A percentile compares a stretch with the other conserved stretches of the same genome.
Conservation (phyloP, 2,797 vertebrate species). For the Mycteria americana region DNA sequence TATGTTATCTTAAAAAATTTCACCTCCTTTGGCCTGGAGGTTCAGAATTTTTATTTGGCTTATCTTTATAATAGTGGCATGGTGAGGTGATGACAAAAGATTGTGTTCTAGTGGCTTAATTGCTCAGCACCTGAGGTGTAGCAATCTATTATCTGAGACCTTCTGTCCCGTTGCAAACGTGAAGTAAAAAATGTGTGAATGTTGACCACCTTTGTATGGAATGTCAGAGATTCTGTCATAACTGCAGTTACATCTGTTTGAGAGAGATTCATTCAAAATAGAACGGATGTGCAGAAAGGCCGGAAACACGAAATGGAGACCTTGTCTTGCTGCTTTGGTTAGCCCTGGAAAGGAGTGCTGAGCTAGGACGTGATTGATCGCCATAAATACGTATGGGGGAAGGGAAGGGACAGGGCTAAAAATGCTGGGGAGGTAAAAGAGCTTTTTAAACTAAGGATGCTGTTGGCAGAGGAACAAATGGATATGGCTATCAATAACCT, state of each 20-base stretch:
- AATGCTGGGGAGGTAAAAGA: not conserved
- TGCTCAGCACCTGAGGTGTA: not conserved
- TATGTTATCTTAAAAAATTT: not conserved
- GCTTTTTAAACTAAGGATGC: not conserved
- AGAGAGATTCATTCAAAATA: not conserved
- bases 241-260: not conserved
- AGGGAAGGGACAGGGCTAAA: not conserved
- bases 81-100: not conserved
- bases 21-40: not conserved
- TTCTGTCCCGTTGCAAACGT: accelerated
- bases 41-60: not conserved
- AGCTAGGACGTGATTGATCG: not conserved
- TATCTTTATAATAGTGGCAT: not conserved
- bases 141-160: not conserved
- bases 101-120: not conserved
- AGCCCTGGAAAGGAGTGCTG: not conserved
- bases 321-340: not conserved
- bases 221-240: not conserved
- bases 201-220: not conserved
- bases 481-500: constrained; percentile 1
- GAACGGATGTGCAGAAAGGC: not conserved
- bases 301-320: not conserved
- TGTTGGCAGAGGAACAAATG: constrained; percentile 27
- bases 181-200: not conserved
- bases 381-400: not conserved